Conservation (phyloP, 35 echinoderm and acorn worm genomes). For the Hemicentrotus pulcherrimus region DNA sequence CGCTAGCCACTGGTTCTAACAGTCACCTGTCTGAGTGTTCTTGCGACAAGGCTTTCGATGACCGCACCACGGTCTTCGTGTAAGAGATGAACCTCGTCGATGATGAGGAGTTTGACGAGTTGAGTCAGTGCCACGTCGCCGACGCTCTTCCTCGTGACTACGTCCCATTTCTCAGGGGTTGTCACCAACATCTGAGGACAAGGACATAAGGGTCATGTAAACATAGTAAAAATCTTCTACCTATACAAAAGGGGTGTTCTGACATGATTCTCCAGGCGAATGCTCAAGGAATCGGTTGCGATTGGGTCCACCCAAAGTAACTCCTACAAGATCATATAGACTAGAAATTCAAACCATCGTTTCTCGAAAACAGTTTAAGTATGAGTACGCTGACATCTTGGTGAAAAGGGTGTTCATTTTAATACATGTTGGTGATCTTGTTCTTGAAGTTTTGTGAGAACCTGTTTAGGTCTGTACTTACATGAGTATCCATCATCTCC, state of each 20-base stretch:
- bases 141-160: conserved; percentile 90
- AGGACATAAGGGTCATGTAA: background rate
- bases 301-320: no score
- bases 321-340: no score
- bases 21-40: conserved; percentile 85
- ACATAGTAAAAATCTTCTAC: no score
- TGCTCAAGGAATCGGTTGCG: no score
- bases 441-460: no score
- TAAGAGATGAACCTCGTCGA: conserved; percentile 94
- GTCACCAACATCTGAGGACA: conserved; percentile 86
- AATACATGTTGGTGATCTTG: no score
- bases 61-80: conserved; percentile 96
- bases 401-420: no score
- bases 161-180: conserved; percentile 98
- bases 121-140: conserved; percentile 95
- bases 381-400: no score
- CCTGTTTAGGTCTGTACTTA: background rate
- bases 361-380: no score
- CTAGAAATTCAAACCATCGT: no score
- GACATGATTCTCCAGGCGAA: no score
- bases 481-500: conserved; percentile 93
- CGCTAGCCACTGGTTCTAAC: background rate
- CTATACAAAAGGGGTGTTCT: no score
- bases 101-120: conserved; percentile 85
- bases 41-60: conserved; percentile 94